Evolutionary conservation across 2,888 invertebrate genomes (phyloP), one percentile per base, ranked within the genome.

Genomic region (Pseudoips prasinana): DNA sequence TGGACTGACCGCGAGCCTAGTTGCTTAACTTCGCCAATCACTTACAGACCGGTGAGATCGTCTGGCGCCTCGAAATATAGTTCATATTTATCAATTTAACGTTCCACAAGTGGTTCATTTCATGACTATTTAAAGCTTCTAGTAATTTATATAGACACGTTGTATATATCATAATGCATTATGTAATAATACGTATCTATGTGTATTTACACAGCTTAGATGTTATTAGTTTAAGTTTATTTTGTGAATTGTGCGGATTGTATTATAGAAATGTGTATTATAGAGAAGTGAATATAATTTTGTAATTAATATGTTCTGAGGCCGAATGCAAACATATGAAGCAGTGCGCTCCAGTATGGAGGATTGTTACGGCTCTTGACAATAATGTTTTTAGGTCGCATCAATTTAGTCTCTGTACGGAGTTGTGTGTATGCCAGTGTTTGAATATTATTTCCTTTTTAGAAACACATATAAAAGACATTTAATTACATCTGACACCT

Each of bases 321-420:
- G 42, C 39, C 54, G 42, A 40, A 36, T 35, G 10, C 35, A 36
- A 43, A 37, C 30, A 31, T 25, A 25, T 23, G 36, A 31, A 37
- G 25, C 22, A 50, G 29, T 36, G 30, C 25, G 22, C 36, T 41
- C 30, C 22, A 8, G 25, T 32, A 26, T 33, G 29, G 33, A 33
- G 32, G 38, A 37, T 53, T 36, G 44, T n/a, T 7, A 20, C 43
- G 45, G 25, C 38, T 50, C 45, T 51, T 44, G 59, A 57, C 56
- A 56, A 56, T 58, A 56, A 56, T 39, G 33, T 46, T 46, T 53
- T 34, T 49, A 53, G 50, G 46, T 39, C 50, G 39, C 33, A 49
- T 41, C 36, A 58, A 48, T 54, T 55, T 53, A 45, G 27, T 44
- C 27, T 45, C 33, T 46, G 25, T 45, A 33, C 37, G 33, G 26